Conservation (phyloP, 2,888 invertebrate genomes). For the Cryptus armator region DNA sequence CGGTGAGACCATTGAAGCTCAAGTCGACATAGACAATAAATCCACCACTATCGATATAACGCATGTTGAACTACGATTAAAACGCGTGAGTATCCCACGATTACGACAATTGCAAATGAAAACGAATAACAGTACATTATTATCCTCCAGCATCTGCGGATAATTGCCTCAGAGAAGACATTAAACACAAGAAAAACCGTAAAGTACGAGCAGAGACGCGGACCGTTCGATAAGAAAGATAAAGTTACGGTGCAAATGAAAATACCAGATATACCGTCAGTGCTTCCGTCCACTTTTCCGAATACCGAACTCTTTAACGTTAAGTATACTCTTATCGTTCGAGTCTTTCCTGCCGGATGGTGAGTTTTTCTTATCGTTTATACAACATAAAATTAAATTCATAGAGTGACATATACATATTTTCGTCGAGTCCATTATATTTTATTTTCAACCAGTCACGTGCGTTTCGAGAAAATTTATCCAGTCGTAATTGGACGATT, state of each 20-base stretch:
- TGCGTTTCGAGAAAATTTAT: too few species aligned
- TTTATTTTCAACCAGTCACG: too few species aligned
- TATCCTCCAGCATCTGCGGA: not conserved
- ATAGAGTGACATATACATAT: too few species aligned
- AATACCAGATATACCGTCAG: slow-evolving; percentile 70
- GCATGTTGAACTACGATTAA: slow-evolving; percentile 57
- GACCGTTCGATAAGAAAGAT: slow-evolving; percentile 87
- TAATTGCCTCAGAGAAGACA: not conserved
- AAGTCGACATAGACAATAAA: slow-evolving; percentile 72
- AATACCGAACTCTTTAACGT: slow-evolving; percentile 77
- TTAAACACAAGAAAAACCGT: too few species aligned
- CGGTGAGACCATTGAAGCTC: slow-evolving; percentile 73
- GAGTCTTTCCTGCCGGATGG: slow-evolving; percentile 55
- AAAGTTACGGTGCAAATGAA: slow-evolving; percentile 87
- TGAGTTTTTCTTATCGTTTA: slow-evolving; percentile 11
- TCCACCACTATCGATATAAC: slow-evolving; percentile 81
- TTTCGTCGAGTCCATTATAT: too few species aligned
- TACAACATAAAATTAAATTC: too few species aligned
- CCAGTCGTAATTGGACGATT: too few species aligned
- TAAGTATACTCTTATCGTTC: slow-evolving; percentile 74
- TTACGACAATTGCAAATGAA: not conserved
- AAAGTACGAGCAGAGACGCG: slow-evolving; percentile 86
- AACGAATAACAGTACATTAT: not conserved
- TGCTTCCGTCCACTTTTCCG: slow-evolving; percentile 74
- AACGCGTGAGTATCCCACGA: slow-evolving; percentile 47